Conservation (phyloP, 2,113 vertebrate genomes). For the Numenius arquata region DNA sequence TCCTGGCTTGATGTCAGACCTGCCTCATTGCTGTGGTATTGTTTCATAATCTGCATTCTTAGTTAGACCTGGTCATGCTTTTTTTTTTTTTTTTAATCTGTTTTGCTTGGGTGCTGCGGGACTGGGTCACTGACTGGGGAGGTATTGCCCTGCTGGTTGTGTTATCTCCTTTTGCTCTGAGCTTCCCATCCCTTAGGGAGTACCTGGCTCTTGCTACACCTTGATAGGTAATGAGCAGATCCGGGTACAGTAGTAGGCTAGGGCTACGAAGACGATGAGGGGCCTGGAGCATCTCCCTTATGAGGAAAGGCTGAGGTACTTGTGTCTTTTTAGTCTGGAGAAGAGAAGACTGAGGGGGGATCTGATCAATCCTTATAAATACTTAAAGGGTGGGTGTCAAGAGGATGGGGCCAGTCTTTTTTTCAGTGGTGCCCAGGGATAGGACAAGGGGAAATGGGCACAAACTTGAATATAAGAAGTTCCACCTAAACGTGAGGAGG, state of each 20-base stretch:
- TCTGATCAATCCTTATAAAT: too few species aligned
- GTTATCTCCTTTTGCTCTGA: not conserved
- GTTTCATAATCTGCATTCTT: rapidly evolving
- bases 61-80: not conserved
- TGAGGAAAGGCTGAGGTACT: too few species aligned
- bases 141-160: not conserved
- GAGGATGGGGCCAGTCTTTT: too few species aligned
- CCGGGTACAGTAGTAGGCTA: not conserved
- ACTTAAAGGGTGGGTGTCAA: too few species aligned
- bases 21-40: not conserved
- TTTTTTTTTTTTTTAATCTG: not conserved
- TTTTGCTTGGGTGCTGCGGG: not conserved
- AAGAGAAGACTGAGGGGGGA: too few species aligned
- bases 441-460: too few species aligned
- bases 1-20: not conserved
- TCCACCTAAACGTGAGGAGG: too few species aligned
- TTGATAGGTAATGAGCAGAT: not conserved
- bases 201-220: not conserved
- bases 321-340: too few species aligned
- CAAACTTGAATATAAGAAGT: too few species aligned
- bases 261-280: too few species aligned
- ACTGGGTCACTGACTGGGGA: not conserved
- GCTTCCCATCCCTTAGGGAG: not conserved
- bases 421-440: too few species aligned
- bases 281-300: too few species aligned